phyloP scores from a whole-genome alignment of 1,140 invertebrate species.

The Heterodera carotae region DNA sequence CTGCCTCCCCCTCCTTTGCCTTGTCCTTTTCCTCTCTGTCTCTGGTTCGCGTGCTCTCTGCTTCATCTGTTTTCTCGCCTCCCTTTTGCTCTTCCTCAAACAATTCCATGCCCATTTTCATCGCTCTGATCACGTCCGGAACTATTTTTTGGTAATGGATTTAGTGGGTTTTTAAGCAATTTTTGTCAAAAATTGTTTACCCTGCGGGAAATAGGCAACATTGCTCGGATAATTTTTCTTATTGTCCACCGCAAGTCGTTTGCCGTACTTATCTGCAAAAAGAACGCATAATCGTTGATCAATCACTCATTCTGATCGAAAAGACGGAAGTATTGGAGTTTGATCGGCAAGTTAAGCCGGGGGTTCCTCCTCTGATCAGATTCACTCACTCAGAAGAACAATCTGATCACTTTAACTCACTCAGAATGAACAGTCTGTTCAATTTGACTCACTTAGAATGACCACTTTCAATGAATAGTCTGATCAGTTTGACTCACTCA shows the following conservation, averaged over 20 bases:
- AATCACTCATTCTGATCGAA: conserved; percentile 5
- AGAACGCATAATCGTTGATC: neutral
- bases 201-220: conserved; percentile 26
- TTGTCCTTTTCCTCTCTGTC: conserved; percentile 29
- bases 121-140: conserved; percentile 57
- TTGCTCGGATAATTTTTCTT: conserved; percentile 61
- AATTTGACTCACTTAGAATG: no score
- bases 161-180: neutral
- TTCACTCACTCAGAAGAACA: no score
- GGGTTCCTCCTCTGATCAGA: no score
- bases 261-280: conserved; percentile 61
- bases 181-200: neutral
- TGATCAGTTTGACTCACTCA: conserved; percentile 43
- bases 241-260: conserved; percentile 58
- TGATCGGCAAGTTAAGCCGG: no score
- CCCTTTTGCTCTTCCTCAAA: conserved; percentile 36
- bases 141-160: conserved; percentile 8
- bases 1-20: conserved; percentile 33
- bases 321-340: no score
- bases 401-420: no score
- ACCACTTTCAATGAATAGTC: no score
- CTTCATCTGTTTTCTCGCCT: conserved; percentile 17
- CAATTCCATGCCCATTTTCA: conserved; percentile 56
- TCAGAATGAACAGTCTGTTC: no score
- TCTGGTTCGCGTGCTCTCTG: conserved; percentile 11